Conservation (phyloP, 2,797 vertebrate species). For the Phaenicophaeus curvirostris region DNA sequence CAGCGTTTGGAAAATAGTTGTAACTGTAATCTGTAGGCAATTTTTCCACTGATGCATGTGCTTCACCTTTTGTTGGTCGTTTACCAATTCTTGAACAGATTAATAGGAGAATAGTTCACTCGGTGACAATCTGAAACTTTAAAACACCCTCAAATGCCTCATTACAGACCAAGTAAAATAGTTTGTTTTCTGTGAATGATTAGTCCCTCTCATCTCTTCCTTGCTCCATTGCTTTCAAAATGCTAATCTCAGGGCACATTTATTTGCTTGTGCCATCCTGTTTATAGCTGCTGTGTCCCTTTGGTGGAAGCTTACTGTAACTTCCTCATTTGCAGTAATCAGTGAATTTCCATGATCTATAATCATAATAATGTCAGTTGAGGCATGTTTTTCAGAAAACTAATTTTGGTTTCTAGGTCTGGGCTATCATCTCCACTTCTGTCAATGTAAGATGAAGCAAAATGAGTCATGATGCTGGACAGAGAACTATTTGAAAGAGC, state of each 20-base stretch:
- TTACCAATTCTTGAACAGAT: conserved; percentile 44
- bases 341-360: conserved; percentile 46
- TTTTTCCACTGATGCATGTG: conserved; percentile 32
- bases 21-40: conserved; percentile 46
- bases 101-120: conserved; percentile 63
- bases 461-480: not conserved
- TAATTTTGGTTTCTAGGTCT: conserved; percentile 19
- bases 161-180: conserved; percentile 39
- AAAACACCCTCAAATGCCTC: conserved; percentile 60
- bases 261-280: conserved; percentile 33
- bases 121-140: conserved; percentile 48
- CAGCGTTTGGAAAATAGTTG: conserved; percentile 23
- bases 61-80: conserved; percentile 32
- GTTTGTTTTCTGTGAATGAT: conserved; percentile 58
- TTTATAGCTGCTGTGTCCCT: conserved; percentile 48
- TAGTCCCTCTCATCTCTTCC: conserved; percentile 45
- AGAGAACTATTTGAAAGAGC: not conserved
- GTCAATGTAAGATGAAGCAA: not conserved
- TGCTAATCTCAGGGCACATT: conserved; percentile 14
- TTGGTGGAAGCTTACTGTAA: conserved; percentile 33
- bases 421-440: conserved; percentile 5
- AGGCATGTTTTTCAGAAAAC: conserved; percentile 21
- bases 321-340: conserved; percentile 61
- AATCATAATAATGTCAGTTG: conserved; percentile 1
- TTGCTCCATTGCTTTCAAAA: conserved; percentile 39